Evolutionary conservation across 2,888 invertebrate genomes (phyloP).

Genomic region (Melieria picta): DNA sequence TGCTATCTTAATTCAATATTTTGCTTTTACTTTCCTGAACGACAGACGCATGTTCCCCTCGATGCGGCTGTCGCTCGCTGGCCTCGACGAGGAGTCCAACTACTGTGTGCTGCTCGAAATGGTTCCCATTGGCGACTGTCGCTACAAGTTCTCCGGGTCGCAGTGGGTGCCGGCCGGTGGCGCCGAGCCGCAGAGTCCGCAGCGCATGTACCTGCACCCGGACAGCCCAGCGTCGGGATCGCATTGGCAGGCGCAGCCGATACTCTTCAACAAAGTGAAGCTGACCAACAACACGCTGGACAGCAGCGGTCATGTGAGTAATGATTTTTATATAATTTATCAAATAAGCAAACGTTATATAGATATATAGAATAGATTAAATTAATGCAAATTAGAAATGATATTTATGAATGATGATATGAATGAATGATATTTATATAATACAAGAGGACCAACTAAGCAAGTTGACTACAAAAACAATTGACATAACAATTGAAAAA

Average conservation of each 20-base stretch:
- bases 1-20: neutral
- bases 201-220: slow-evolving; percentile 84
- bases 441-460: no score
- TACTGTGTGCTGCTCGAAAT: slow-evolving; percentile 88
- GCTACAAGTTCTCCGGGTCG: slow-evolving; percentile 84
- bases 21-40: slow-evolving; percentile 20
- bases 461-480: no score
- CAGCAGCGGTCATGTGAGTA: slow-evolving; percentile 80
- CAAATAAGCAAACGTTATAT: neutral
- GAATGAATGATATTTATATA: no score
- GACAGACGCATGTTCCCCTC: slow-evolving; percentile 93
- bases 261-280: slow-evolving; percentile 85
- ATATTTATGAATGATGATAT: no score
- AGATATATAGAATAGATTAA: no score
- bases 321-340: neutral
- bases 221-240: slow-evolving; percentile 87
- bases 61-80: slow-evolving; percentile 78
- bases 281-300: slow-evolving; percentile 88
- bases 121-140: slow-evolving; percentile 78
- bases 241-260: slow-evolving; percentile 86
- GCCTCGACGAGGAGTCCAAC: slow-evolving; percentile 81
- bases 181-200: slow-evolving; percentile 83
- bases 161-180: slow-evolving; percentile 90
- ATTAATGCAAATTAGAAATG: no score
- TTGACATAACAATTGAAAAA: no score